Evolutionary conservation across 2,113 vertebrate genomes (phyloP).

Genomic region (Brachyhypopomus gauderio): DNA sequence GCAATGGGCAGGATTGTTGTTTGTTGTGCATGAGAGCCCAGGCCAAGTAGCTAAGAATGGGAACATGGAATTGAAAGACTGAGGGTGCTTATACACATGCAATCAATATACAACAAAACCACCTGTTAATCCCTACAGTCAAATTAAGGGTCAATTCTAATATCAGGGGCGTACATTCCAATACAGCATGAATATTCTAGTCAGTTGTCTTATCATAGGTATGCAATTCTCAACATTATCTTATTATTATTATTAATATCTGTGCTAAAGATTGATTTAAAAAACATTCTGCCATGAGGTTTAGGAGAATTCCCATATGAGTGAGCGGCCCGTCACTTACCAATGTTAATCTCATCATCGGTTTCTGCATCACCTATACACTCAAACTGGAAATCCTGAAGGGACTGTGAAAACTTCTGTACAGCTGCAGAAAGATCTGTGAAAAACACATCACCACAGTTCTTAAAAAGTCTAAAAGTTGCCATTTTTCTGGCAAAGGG

Average conservation of each 20-base stretch:
- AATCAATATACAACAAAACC: neutral
- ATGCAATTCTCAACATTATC: neutral
- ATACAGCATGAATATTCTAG: neutral
- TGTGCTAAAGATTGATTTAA: neutral
- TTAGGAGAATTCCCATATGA: neutral
- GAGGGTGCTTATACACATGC: neutral
- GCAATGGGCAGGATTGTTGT: constrained; percentile 31
- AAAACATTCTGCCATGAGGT: neutral
- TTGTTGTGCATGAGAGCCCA: constrained; percentile 32
- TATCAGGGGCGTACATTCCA: neutral
- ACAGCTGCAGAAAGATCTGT: constrained; percentile 93
- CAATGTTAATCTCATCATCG: constrained; percentile 96
- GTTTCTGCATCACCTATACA: constrained; percentile 97
- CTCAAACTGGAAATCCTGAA: constrained; percentile 97
- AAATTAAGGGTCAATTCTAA: constrained; percentile 4
- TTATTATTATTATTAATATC: neutral
- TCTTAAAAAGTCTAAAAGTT: neutral
- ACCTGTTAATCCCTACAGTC: neutral
- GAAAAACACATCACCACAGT: constrained; percentile 42
- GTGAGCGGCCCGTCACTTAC: constrained; percentile 72
- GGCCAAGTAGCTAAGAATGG: constrained; percentile 4
- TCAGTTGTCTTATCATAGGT: neutral
- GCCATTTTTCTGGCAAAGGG: neutral
- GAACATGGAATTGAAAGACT: constrained; percentile 34
- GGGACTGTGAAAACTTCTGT: constrained; percentile 93